Evolutionary conservation across 1,140 invertebrate genomes (phyloP).

Genomic region (Homalodisca vitripennis): DNA sequence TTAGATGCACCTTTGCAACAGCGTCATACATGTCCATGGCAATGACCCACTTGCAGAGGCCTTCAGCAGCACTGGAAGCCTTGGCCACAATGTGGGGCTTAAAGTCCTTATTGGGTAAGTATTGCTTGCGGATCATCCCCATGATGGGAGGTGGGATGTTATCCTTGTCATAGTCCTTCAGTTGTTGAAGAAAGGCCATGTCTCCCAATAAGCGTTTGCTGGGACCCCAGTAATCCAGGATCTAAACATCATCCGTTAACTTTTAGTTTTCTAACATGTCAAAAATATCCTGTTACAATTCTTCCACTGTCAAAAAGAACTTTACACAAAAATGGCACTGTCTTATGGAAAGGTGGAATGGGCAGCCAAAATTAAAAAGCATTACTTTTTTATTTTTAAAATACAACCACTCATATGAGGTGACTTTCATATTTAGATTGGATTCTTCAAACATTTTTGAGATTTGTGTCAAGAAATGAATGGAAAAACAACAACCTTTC

Average conservation of each 20-base stretch:
- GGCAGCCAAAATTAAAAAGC: too few relatives aligned
- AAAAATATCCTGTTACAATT: too few relatives aligned
- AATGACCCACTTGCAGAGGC: slow-evolving; percentile 90
- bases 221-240: slow-evolving; percentile 89
- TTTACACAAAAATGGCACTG: too few relatives aligned
- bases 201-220: slow-evolving; percentile 89
- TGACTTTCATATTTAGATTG: too few relatives aligned
- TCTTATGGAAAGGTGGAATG: too few relatives aligned
- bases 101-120: slow-evolving; percentile 81
- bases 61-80: slow-evolving; percentile 85
- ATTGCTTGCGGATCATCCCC: slow-evolving; percentile 81
- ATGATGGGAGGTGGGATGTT: slow-evolving; percentile 80
- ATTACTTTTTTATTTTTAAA: too few relatives aligned
- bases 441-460: too few relatives aligned
- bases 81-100: slow-evolving; percentile 86
- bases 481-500: slow-evolving; percentile 23
- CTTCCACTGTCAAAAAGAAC: too few relatives aligned
- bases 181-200: slow-evolving; percentile 78
- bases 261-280: too few relatives aligned
- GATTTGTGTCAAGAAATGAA: too few relatives aligned
- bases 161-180: slow-evolving; percentile 92
- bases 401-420: too few relatives aligned
- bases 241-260: too few relatives aligned
- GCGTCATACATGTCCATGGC: slow-evolving; percentile 93
- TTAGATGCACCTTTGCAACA: slow-evolving; percentile 67